Base-by-base conservation (phyloP, 2,113 vertebrate species). In the Pomatorhinus ruficollis region DNA sequence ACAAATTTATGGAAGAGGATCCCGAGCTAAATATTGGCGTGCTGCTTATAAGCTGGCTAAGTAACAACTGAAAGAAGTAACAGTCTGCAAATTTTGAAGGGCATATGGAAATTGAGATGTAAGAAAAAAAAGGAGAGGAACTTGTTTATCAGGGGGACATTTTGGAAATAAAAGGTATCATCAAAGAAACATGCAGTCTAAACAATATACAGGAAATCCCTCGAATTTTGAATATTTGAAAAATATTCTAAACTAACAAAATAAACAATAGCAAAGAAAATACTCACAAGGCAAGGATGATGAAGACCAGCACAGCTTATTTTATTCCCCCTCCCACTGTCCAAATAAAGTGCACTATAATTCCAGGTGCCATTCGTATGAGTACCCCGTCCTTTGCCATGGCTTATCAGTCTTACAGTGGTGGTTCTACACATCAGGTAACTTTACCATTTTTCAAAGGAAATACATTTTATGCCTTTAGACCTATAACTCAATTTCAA, bases 241-340 rank as follows among this genome's bases (percentile, higher is more conserved):
- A 68, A 69, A 56, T 16, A 71, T 31, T 68, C 24, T 39, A 52
- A 18, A 68, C 25, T n/a, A 90, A 64, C 3, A 66, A 37, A 59
- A 25, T 12, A n/a, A 42, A n/a, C 49, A 75, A 3, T 8, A 79
- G 8, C 23, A 39, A 49, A 50, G 13, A 49, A 84, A 90, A 78
- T 21, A 64, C 12, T 35, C 20, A 68, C 12, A 79, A 39, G 11
- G 40, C 17, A 65, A 70, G 28, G 10, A 64, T 3, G 37, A 80
- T 76, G 50, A 87, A 87, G 17, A 70, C 18, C 12, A 82, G 27
- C 18, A 82, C 0, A 53, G 4, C 25, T 82, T 44, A 44, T 49
- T 42, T 39, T 66, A 33, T 13, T 24, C 24, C 10, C 12, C 5
- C 4, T 1, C 5, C 1, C 5, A 12, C 2, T 0, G 4, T 4